Base-by-base conservation (phyloP, 2,888 invertebrate species). In the Eutolmus rufibarbis region DNA sequence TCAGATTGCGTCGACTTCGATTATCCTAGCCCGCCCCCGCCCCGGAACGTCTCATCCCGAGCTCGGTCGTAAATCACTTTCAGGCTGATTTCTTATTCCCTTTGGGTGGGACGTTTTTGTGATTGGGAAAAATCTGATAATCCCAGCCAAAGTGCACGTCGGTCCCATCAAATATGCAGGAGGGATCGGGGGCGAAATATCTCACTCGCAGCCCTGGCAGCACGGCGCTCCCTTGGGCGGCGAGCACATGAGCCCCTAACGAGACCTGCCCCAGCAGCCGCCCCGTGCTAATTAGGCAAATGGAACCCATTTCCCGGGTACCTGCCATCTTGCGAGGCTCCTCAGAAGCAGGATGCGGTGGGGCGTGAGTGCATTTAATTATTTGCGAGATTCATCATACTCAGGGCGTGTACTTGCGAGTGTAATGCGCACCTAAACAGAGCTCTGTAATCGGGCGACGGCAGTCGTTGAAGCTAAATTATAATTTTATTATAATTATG, bases 41-140 rank as follows among this genome's bases (percentile, higher is more conserved):
- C 51, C 51, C n/a, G 16, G 16, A n/a, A n/a, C 4, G 4, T 16
- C 37, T 76, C 37, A n/a, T 76, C 40, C n/a, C 3, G 16, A 28
- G 40, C n/a, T 76, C 37, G 76, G 37, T 76, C 76, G 40, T 76
- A 76, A 76, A 76, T 76, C 76, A 76, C 31, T 76, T 76, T 76
- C 76, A 9, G 28, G 40, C 34, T 76, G 76, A 76, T 28, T 76
- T 34, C 76, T 34, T 76, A 34, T 76, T 34, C 76, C 76, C 40
- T 76, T 76, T 76, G n/a, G 37, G 37, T 34, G n/a, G 40, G 28
- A 28, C 19, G 12, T 12, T 76, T 76, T 76, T 34, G 76, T 76
- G 76, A 40, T 37, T 37, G 40, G 76, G 34, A 40, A 40, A 66
- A 66, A 66, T 66, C 66, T 66, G 66, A 66, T 66, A 66, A 66